Evolutionary conservation across 2,797 vertebrate genomes (phyloP).

Genomic region (Megaceryle alcyon): DNA sequence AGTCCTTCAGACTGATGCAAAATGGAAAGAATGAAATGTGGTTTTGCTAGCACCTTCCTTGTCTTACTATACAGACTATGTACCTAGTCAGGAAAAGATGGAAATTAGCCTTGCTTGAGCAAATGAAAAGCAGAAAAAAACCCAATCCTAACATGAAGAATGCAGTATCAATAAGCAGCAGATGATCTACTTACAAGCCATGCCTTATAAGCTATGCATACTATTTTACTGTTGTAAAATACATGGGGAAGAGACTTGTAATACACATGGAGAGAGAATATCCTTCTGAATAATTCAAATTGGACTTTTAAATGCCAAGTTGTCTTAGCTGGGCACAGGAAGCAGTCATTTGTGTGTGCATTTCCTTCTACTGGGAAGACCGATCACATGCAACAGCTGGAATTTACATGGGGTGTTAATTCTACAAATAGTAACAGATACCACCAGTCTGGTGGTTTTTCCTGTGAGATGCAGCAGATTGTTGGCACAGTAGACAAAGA

Average conservation of each 20-base stretch:
- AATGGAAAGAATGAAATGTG: not conserved
- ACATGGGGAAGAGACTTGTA: not conserved
- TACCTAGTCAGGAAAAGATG: not conserved
- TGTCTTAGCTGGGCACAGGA: not conserved
- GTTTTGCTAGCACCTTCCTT: not conserved
- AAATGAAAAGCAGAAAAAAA: not conserved
- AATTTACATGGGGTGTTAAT: slow-evolving; percentile 12
- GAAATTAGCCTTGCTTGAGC: not conserved
- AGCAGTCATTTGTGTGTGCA: not conserved
- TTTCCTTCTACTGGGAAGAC: not conserved
- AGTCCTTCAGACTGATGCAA: not conserved
- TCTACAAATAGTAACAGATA: not conserved
- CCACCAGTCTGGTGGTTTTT: not conserved
- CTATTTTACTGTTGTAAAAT: not conserved
- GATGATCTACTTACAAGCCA: not conserved
- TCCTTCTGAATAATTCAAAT: not conserved
- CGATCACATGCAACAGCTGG: slow-evolving; percentile 1
- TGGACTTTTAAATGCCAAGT: not conserved
- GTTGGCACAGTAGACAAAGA: not conserved
- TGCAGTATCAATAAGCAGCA: not conserved
- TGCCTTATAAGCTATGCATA: accelerated
- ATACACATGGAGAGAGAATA: accelerated
- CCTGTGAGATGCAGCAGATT: not conserved
- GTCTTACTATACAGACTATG: not conserved
- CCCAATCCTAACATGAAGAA: not conserved